Evolutionary conservation across 2,888 invertebrate genomes (phyloP).

Genomic region (Trissonchulus sp.): DNA sequence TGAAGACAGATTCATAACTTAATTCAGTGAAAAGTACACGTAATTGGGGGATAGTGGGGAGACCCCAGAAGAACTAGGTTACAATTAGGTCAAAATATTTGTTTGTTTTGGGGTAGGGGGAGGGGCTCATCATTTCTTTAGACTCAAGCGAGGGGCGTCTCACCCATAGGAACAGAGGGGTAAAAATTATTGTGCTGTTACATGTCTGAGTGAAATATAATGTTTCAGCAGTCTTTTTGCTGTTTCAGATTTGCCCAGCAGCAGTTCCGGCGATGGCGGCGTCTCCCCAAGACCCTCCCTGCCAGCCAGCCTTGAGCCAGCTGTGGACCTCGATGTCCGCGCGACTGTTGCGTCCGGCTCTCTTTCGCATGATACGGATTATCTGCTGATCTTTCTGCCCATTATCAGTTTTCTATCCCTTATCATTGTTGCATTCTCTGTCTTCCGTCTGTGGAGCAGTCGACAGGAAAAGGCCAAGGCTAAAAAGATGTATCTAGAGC

Average conservation of each 20-base stretch:
- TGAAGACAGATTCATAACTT: too few species aligned
- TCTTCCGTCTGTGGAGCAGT: background rate
- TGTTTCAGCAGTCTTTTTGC: background rate
- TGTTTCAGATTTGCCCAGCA: background rate
- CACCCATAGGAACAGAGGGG: too few species aligned
- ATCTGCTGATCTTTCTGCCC: slow-evolving; percentile 23
- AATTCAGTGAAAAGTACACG: too few species aligned
- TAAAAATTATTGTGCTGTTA: too few species aligned
- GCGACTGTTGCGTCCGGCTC: background rate
- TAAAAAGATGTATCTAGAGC: slow-evolving; percentile 16
- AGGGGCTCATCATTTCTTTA: too few species aligned
- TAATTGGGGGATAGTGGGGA: too few species aligned
- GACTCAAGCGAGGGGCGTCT: too few species aligned
- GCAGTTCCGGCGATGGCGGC: background rate
- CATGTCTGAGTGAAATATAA: too few species aligned
- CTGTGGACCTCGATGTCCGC: background rate
- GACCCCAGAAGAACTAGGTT: too few species aligned
- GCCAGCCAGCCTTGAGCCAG: background rate
- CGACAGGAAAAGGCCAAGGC: slow-evolving; percentile 13
- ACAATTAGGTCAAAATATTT: too few species aligned
- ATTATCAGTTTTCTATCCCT: slow-evolving; percentile 23
- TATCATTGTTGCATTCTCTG: slow-evolving; percentile 17
- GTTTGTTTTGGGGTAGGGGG: too few species aligned
- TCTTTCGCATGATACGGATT: too few species aligned
- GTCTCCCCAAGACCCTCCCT: background rate